Evolutionary conservation across 2,113 vertebrate species (phyloP), one percentile per base, ranked within the genome.

Genomic region (Struthio camelus): DNA sequence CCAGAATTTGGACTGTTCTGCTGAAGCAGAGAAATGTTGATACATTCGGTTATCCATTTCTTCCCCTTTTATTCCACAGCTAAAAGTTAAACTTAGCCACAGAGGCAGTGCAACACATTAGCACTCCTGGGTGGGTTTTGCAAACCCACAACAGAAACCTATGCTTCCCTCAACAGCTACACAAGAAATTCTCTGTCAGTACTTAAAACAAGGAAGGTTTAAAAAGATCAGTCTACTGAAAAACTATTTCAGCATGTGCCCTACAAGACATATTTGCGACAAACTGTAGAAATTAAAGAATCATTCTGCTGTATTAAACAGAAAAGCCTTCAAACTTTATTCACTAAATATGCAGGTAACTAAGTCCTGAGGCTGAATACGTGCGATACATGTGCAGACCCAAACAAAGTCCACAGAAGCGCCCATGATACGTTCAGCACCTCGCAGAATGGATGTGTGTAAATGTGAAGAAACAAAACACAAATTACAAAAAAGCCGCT

Each of bases 11-110:
- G 1, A 67, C 53, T n/a, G 14, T 87, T 91, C 65, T 91, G 54
- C 50, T 85, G 85, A 87, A 94, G 59, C 84, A 85, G 81, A 90
- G 14, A 90, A 30, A 73, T 77, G 80, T 59, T 89, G 27, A 70
- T 62, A 67, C 23, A 48, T 50, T 77, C 77, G 73, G 71, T 94
- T 67, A 87, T 10, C 3, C 1, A 0, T 51, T 51, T 87, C 83
- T 86, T 64, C 19, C 40, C 76, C 34, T 85, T 92, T 80, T 36
- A 73, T 89, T 91, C 95, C 78, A 94, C 79, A 96, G 81, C 89
- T 95, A 34, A 28, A 89, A 64, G 18, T 83, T 89, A 80, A 91
- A 85, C 44, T 66, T 81, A 89, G 85, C 44, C n/a, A 80, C 46
- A 72, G 59, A 95, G 86, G 61, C 42, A 87, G 34, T 69, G 48